Evolutionary conservation across 2,113 vertebrate species (phyloP), one percentile per base, ranked within the genome.

Genomic region (Pantherophis guttatus): DNA sequence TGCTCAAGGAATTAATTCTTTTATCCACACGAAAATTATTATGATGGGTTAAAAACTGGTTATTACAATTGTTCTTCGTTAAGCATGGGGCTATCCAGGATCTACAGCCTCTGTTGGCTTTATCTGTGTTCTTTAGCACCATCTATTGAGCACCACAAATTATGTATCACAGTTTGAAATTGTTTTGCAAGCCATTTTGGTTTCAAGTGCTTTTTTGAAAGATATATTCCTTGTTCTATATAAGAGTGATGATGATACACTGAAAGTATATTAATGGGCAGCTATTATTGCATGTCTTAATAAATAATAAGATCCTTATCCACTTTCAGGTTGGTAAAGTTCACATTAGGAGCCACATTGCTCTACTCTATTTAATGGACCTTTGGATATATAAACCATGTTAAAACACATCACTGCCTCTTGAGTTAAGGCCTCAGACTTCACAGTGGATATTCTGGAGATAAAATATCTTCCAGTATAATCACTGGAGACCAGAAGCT

Each of bases 341-440:
- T 90, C 89, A 86, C 75, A 87, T 93, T 90, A 90, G 9, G 23
- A 90, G 57, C n/a, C 75, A 53, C 54, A 86, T 62, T 24, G 59
- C 57, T 93, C 29, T 75, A 58, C 53, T 81, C 70, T 0, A 9
- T 93, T 94, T 92, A 95, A 91, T 13, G 24, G 94, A 88, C 2
- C 7, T 90, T 59, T 58, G 89, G 90, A 94, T 89, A 94, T 89
- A 92, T 90, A 90, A 95, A 92, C 93, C 92, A 92, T 93, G 33
- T 93, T 58, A 21, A 86, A 93, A 87, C 81, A 87, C 75, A 93
- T 90, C 57, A n/a, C 5, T 57, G 92, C 96, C 0, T 0, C 81
- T 62, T 94, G 93, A 93, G 59, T 96, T 95, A 96, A 90, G 0
- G 0, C 0, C 0, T 33, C 81, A 90, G 70, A 94, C 86, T 52